A percentile compares a stretch with the other conserved stretches of the same genome.
phyloP scores from a whole-genome alignment of 1,140 invertebrate genomes.

The Hetaerina americana region DNA sequence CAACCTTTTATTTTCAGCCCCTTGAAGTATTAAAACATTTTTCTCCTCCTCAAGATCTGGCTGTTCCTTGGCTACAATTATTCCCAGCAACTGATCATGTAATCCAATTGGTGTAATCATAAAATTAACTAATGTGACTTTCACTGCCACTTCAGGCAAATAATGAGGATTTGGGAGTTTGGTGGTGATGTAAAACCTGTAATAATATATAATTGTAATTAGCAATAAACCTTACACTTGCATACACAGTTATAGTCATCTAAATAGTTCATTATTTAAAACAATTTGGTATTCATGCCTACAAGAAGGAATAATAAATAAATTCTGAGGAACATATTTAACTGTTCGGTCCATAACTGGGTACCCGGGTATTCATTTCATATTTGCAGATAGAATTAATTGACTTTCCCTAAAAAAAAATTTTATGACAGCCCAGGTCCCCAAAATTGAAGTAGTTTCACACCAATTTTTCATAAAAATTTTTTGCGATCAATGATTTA shows the following conservation, averaged over 20 bases:
- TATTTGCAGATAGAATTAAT: no score
- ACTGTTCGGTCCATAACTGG: no score
- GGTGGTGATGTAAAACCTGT: slow-evolving; percentile 86
- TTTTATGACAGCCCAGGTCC: no score
- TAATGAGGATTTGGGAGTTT: slow-evolving; percentile 89
- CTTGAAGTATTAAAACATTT: slow-evolving; percentile 75
- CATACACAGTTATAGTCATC: slow-evolving; percentile 6
- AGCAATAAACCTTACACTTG: no score
- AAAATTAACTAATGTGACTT: slow-evolving; percentile 88
- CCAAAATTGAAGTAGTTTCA: no score
- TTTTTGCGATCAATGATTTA: no score
- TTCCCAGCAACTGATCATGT: slow-evolving; percentile 78
- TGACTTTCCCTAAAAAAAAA: no score
- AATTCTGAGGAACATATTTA: no score
- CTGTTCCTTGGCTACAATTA: slow-evolving; percentile 80
- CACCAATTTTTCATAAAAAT: no score
- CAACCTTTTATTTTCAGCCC: slow-evolving; percentile 73
- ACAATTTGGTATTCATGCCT: background rate
- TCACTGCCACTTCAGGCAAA: slow-evolving; percentile 79
- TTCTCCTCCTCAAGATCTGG: slow-evolving; percentile 89
- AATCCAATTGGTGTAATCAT: slow-evolving; percentile 83
- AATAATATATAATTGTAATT: slow-evolving; percentile 16
- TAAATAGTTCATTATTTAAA: background rate
- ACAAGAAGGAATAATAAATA: slow-evolving; percentile 8
- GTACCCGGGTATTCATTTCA: no score